Conservation (phyloP, 1,140 invertebrate genomes). For the Lasaia peninsularis region DNA sequence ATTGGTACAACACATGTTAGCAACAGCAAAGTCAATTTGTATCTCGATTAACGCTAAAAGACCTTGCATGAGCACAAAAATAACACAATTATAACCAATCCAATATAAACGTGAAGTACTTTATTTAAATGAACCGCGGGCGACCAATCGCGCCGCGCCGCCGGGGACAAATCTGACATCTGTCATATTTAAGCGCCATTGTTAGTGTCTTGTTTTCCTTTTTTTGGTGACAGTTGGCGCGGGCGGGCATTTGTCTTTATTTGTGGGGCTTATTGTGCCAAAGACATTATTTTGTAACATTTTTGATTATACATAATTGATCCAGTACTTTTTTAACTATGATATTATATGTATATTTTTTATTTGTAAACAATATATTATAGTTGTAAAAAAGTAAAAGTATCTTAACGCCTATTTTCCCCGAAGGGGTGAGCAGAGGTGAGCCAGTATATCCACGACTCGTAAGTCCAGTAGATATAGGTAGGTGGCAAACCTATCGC, state of each 20-base stretch:
- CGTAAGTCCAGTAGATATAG: too few relatives aligned
- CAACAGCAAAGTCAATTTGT: constrained; percentile 47
- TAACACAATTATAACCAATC: constrained; percentile 52
- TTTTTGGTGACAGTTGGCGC: constrained; percentile 52
- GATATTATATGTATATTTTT: too few relatives aligned
- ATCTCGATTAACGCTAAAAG: constrained; percentile 51
- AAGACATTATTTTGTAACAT: background rate
- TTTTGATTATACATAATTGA: too few relatives aligned
- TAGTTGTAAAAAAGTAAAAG: too few relatives aligned
- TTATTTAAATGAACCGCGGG: constrained; percentile 44
- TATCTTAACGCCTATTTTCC: too few relatives aligned
- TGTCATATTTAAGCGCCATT: constrained; percentile 56
- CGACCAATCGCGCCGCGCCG: constrained; percentile 38
- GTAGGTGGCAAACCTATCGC: too few relatives aligned
- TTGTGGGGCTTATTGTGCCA: constrained; percentile 43
- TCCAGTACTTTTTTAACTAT: too few relatives aligned
- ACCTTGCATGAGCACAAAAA: constrained; percentile 30
- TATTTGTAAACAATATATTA: too few relatives aligned
- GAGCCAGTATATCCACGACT: too few relatives aligned
- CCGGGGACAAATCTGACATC: constrained; percentile 50
- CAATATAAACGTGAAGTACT: constrained; percentile 32
- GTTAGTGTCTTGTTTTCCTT: constrained; percentile 51
- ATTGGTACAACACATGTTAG: constrained; percentile 33
- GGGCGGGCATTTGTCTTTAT: constrained; percentile 36
- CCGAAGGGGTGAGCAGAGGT: too few relatives aligned